phyloP scores from a whole-genome alignment of 2,113 vertebrate species.

The Equus przewalskii region DNA sequence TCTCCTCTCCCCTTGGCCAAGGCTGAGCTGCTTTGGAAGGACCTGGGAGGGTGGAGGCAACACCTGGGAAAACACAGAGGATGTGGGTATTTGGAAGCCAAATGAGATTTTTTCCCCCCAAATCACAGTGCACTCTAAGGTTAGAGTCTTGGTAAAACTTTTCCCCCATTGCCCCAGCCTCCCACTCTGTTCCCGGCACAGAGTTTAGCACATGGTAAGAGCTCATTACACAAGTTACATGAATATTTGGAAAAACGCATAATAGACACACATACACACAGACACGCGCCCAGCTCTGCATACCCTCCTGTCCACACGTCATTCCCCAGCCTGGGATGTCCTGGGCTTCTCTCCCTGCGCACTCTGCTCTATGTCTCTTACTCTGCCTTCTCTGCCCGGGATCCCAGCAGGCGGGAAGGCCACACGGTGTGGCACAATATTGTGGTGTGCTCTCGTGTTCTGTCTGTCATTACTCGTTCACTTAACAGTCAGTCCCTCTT shows the following conservation, averaged over 20 bases:
- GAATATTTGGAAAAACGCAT: not conserved
- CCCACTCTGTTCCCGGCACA: not conserved
- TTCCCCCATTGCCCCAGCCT: not conserved
- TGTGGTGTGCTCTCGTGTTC: not conserved
- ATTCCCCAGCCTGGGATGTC: not conserved
- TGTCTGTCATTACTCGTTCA: not conserved
- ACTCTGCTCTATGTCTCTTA: not conserved
- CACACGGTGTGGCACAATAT: fast-evolving
- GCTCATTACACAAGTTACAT: not conserved
- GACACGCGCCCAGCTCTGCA: too few relatives aligned
- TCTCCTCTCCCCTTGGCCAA: not conserved
- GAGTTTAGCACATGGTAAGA: not conserved
- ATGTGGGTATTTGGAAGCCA: not conserved
- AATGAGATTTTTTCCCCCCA: too few relatives aligned
- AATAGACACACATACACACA: not conserved
- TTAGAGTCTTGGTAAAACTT: not conserved
- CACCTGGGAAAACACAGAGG: not conserved
- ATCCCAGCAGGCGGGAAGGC: not conserved
- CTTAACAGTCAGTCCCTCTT: not conserved
- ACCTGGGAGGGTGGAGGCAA: not conserved
- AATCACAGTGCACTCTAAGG: not conserved
- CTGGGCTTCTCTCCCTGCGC: not conserved
- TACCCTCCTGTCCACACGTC: not conserved
- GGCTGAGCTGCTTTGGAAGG: not conserved
- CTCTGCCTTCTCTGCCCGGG: not conserved